phyloP scores from a whole-genome alignment of 2,888 invertebrate genomes.

The Proisotoma minuta region DNA sequence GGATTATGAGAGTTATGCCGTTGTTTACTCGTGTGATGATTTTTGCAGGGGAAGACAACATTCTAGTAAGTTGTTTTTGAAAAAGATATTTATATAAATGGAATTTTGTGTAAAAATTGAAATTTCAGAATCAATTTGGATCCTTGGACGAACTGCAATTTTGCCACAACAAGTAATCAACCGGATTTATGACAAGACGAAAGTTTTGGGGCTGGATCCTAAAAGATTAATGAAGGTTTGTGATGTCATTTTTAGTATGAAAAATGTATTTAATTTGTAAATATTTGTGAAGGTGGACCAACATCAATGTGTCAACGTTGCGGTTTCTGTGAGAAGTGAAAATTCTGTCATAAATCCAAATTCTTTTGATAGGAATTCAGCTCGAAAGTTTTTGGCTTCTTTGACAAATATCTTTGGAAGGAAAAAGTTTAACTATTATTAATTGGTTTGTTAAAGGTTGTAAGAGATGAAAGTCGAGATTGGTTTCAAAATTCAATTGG shows the following conservation, averaged over 20 bases:
- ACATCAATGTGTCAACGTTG: slow-evolving; percentile 46
- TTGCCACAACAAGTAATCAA: slow-evolving; percentile 43
- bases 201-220: slow-evolving; percentile 45
- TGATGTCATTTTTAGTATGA: neutral
- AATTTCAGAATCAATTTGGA: slow-evolving; percentile 44
- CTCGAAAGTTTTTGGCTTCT: slow-evolving; percentile 46
- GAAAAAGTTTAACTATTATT: slow-evolving; percentile 42
- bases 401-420: slow-evolving; percentile 46
- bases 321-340: slow-evolving; percentile 46
- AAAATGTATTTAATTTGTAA: slow-evolving; percentile 10
- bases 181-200: slow-evolving; percentile 46
- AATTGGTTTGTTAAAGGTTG: slow-evolving; percentile 8
- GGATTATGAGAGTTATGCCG: slow-evolving; percentile 46
- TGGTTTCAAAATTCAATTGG: too few species aligned
- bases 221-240: slow-evolving; percentile 44
- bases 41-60: slow-evolving; percentile 46
- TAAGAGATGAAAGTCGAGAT: neutral
- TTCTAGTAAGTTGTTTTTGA: slow-evolving; percentile 32
- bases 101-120: neutral
- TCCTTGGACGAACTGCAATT: slow-evolving; percentile 45
- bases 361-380: slow-evolving; percentile 46
- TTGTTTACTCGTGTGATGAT: slow-evolving; percentile 47
- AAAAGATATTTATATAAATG: slow-evolving; percentile 1
- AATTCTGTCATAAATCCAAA: slow-evolving; percentile 42
- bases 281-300: slow-evolving; percentile 40